phyloP scores from a whole-genome alignment of 2,113 vertebrate species.

The Taxidea taxus region DNA sequence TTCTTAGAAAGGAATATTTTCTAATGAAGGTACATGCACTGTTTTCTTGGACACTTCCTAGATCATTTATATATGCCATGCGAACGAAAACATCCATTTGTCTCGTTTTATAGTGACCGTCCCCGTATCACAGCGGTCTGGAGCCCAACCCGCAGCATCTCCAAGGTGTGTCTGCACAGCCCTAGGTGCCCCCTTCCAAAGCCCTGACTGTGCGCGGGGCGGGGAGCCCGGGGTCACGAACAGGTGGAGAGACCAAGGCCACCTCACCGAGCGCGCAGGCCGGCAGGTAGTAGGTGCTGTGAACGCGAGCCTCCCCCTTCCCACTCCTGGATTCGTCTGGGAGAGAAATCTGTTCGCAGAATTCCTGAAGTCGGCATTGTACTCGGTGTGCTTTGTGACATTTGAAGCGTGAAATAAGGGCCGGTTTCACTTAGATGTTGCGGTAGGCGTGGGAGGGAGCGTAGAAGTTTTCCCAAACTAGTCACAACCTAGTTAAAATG shows the following conservation, averaged over 20 bases:
- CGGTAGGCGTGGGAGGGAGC: neutral
- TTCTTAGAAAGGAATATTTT: neutral
- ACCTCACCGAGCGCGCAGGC: neutral
- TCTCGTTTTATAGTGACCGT: neutral
- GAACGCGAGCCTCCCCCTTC: neutral
- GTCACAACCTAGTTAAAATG: constrained; percentile 45
- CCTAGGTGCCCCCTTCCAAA: neutral
- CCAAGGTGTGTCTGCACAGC: neutral
- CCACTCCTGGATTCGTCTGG: neutral
- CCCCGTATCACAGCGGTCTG: neutral
- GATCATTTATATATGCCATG: neutral
- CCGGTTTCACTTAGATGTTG: neutral
- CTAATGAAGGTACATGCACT: neutral
- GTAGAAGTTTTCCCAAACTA: constrained; percentile 34
- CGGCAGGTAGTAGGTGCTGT: neutral
- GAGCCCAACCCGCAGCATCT: neutral
- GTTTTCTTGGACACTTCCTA: neutral
- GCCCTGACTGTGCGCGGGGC: neutral
- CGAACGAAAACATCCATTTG: neutral
- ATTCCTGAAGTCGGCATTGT: neutral
- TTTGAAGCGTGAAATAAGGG: neutral
- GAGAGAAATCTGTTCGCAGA: neutral
- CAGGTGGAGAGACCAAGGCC: accelerated
- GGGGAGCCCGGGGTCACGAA: accelerated
- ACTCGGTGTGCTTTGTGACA: accelerated